A percentile compares a stretch with the other conserved stretches of the same genome.
phyloP scores from a whole-genome alignment of 2,797 vertebrate species.

The Luscinia luscinia region DNA sequence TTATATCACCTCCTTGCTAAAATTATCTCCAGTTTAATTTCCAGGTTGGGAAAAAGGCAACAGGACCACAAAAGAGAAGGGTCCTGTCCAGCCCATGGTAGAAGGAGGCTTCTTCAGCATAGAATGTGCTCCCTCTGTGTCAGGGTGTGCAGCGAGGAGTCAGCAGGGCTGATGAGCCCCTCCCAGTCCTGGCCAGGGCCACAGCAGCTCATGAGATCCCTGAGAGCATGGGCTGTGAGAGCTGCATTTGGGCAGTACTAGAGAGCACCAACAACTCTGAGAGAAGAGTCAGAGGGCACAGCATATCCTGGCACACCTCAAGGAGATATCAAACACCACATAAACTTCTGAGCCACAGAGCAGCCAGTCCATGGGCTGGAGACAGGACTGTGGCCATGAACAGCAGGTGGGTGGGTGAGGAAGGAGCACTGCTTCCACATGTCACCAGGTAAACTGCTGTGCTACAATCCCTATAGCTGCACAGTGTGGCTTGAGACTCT shows the following conservation, averaged over 20 bases:
- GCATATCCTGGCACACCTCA: background rate
- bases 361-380: background rate
- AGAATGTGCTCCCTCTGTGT: no score
- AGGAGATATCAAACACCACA: background rate
- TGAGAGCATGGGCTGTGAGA: background rate
- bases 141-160: background rate
- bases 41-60: background rate
- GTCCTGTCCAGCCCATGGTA: background rate
- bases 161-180: background rate
- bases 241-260: background rate
- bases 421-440: background rate
- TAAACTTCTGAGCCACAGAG: background rate
- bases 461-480: fast-evolving
- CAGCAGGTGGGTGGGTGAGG: background rate
- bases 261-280: background rate
- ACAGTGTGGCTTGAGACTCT: background rate
- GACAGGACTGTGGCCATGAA: background rate
- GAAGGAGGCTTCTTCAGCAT: background rate
- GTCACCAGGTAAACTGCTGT: background rate
- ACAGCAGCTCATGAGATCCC: background rate
- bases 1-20: background rate
- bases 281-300: background rate
- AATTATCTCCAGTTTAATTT: background rate
- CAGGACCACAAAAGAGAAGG: background rate
- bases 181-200: background rate